Conservation (phyloP, 2,797 vertebrate species). For the Peromyscus eremicus region DNA sequence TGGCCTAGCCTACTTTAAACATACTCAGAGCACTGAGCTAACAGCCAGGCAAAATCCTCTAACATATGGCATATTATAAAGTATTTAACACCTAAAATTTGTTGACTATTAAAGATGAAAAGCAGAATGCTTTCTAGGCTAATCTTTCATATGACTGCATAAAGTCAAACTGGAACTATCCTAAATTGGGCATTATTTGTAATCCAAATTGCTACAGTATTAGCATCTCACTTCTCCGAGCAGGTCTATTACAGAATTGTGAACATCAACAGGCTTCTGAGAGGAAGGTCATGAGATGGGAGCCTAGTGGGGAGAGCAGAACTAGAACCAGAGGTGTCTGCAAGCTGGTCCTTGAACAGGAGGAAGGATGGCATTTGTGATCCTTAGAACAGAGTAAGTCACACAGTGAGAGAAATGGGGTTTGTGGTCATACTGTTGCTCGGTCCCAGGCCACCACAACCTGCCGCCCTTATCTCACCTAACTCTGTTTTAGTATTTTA, state of each 20-base stretch:
- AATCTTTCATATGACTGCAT: neutral
- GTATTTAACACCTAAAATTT: neutral
- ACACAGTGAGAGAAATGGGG: neutral
- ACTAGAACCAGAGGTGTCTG: neutral
- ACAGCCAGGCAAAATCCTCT: neutral
- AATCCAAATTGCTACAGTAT: neutral
- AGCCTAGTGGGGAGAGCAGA: neutral
- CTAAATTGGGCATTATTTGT: neutral
- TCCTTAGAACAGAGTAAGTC: neutral
- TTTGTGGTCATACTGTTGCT: neutral
- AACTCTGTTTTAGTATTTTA: neutral
- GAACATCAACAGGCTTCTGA: neutral
- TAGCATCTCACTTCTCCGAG: neutral
- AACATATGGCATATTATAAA: neutral
- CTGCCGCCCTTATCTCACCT: neutral
- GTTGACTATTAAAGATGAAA: neutral
- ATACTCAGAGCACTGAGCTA: neutral
- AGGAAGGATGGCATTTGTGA: accelerated
- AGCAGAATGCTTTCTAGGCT: neutral
- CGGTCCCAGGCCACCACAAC: neutral
- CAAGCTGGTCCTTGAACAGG: neutral
- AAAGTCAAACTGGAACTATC: neutral
- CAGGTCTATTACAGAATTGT: neutral
- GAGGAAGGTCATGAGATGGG: neutral
- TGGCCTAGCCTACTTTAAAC: neutral